Conservation (phyloP, 2,113 vertebrate genomes). For the Forbesichthys agassizii region DNA sequence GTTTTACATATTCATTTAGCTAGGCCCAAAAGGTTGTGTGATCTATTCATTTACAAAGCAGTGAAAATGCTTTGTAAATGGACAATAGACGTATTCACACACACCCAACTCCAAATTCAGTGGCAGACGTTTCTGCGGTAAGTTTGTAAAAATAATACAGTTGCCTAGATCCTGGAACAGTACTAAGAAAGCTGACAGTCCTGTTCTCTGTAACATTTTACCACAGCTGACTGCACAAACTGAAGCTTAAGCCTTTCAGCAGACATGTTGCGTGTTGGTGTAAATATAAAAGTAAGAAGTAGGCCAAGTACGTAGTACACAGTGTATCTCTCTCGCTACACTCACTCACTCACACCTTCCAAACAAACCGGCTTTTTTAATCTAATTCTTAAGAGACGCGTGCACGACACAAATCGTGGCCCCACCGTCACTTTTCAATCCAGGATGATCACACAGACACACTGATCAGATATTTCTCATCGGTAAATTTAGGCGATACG, state of each 20-base stretch:
- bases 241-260: background rate
- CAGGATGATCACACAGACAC: no score
- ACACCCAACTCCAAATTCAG: background rate
- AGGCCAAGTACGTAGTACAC: background rate
- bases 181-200: background rate
- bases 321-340: slow-evolving; percentile 2
- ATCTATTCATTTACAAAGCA: no score
- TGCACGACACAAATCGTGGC: slow-evolving; percentile 6
- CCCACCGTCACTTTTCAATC: no score
- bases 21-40: no score
- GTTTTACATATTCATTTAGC: no score
- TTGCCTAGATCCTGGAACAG: background rate
- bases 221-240: background rate
- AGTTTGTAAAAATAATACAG: background rate
- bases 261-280: slow-evolving; percentile 10
- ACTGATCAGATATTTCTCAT: background rate
- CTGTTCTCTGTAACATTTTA: slow-evolving; percentile 1
- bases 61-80: no score
- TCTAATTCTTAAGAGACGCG: background rate
- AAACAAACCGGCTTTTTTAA: background rate
- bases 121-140: slow-evolving; percentile 3
- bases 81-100: background rate
- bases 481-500: background rate
- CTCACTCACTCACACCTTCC: background rate
- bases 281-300: background rate